Percentiles rank a stretch among this genome's conserved stretches.
These are phyloP conservation scores for Halisarca cf. caerulea DNA, from an alignment of 37 sponge, comb jelly and placozoan species.

Conservation along the genomic window DNA sequence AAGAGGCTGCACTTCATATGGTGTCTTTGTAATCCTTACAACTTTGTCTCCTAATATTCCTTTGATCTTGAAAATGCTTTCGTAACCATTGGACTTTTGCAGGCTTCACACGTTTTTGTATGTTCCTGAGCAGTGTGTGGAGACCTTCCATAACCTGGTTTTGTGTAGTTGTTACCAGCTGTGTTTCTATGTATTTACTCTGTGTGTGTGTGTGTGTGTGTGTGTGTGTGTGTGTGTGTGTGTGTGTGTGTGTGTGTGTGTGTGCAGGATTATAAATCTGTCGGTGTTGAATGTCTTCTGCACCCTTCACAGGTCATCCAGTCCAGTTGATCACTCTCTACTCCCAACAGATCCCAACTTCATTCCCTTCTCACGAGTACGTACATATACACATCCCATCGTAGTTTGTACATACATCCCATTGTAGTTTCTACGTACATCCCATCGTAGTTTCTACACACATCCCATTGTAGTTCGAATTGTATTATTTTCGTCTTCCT, in stretches of 20 bases:
- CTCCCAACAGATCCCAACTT: slow-evolving; percentile 14
- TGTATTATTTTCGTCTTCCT: not conserved
- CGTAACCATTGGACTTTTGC: too few species aligned
- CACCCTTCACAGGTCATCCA: not conserved
- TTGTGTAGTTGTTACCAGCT: not conserved
- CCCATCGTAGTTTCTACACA: not conserved
- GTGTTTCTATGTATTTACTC: not conserved
- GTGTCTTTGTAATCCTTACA: too few species aligned
- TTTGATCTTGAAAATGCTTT: too few species aligned
- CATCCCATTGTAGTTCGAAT: not conserved
- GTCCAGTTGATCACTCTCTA: not conserved
- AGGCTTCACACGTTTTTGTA: too few species aligned
- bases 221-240: too few species aligned
- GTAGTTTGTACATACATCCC: not conserved
- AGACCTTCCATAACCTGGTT: too few species aligned
- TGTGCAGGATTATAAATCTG: too few species aligned
- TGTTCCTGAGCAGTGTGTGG: too few species aligned
- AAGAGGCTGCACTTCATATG: too few species aligned
- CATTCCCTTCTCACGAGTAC: not conserved
- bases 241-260: too few species aligned
- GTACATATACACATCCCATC: not conserved
- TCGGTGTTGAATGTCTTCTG: not conserved
- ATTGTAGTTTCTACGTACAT: not conserved
- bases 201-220: too few species aligned
- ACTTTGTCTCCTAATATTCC: too few species aligned